Percentiles rank a stretch among this genome's conserved stretches.
These are phyloP conservation scores for Ammospiza maritima DNA, from an alignment of 2,797 vertebrate genomes.

Conservation along the genomic window DNA sequence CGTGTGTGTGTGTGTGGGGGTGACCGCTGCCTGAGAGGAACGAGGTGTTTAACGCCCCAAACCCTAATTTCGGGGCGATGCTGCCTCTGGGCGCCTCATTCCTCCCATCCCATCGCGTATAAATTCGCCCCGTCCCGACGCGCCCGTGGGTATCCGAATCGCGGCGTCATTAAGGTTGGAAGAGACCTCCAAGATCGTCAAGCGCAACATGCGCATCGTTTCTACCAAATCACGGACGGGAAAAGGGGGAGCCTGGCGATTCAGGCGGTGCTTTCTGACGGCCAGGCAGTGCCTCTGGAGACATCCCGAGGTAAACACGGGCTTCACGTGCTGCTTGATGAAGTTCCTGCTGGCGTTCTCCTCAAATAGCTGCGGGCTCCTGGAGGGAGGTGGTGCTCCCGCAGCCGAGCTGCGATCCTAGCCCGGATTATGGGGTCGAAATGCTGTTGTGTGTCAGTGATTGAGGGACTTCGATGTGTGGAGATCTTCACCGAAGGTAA, in stretches of 20 bases:
- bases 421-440: not conserved
- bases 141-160: accelerated
- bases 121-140: accelerated
- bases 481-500: not conserved
- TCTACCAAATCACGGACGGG: not conserved
- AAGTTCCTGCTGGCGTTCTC: not conserved
- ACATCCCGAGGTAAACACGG: not conserved
- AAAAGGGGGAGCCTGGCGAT: not conserved
- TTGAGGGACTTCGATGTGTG: accelerated
- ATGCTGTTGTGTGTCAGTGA: not conserved
- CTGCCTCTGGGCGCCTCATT: not conserved
- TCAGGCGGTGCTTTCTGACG: not conserved
- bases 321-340: not conserved
- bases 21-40: no score
- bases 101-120: accelerated
- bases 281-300: not conserved
- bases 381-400: not conserved
- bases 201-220: not conserved
- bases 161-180: not conserved
- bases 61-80: not conserved
- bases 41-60: not conserved
- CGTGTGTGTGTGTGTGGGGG: not conserved
- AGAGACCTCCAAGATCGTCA: not conserved
- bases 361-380: not conserved
- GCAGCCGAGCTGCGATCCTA: not conserved